Percentiles rank a stretch among this genome's conserved stretches.
Evolutionary conservation across 2,113 vertebrate genomes (phyloP).

Genomic region (Malaclemys terrapin): DNA sequence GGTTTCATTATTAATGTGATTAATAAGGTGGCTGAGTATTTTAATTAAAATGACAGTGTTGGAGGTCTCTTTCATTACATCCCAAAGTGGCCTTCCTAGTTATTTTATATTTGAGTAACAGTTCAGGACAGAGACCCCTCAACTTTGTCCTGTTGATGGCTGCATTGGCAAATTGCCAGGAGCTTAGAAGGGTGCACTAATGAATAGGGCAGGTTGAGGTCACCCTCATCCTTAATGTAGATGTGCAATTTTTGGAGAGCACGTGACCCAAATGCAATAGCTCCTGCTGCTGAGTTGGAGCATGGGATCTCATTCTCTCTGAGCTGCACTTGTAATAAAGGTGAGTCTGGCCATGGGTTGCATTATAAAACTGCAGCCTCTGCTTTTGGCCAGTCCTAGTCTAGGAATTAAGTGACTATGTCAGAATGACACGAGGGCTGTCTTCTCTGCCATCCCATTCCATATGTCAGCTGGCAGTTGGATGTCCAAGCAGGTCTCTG

Average conservation of each 20-base stretch:
- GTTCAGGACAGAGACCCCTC: background rate
- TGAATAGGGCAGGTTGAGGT: background rate
- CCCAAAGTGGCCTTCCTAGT: background rate
- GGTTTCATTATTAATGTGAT: background rate
- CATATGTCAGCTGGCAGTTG: background rate
- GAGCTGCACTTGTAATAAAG: background rate
- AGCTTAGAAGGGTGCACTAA: fast-evolving
- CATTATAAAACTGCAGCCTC: background rate
- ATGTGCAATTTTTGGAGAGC: background rate
- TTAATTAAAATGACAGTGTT: background rate
- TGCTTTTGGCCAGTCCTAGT: background rate
- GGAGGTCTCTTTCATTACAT: background rate
- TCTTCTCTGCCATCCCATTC: background rate
- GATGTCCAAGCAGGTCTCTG: background rate
- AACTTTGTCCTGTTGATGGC: background rate
- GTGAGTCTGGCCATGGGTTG: background rate
- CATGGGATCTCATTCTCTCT: background rate
- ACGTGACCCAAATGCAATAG: fast-evolving
- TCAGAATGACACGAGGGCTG: fast-evolving
- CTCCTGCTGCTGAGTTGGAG: background rate
- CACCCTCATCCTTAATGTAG: background rate
- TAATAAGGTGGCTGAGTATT: background rate
- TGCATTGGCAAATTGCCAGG: background rate
- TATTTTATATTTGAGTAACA: background rate
- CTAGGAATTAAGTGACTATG: background rate